Base-by-base conservation (phyloP, 2,797 vertebrate genomes). In the Alcedo quadribrachys region DNA sequence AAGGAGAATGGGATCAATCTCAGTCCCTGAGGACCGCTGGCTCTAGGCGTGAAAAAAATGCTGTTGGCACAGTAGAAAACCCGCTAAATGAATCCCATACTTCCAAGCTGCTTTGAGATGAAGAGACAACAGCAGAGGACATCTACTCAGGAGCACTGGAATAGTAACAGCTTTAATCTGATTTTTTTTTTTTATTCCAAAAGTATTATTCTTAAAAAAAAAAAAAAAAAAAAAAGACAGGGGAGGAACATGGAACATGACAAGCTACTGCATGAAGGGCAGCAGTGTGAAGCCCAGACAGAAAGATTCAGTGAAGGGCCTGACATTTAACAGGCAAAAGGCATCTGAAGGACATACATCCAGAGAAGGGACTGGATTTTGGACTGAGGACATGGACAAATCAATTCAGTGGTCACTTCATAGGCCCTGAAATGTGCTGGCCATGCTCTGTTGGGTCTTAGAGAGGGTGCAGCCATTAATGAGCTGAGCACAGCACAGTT, bases 91-190 rank as follows among this genome's bases (percentile, higher is more conserved):
- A 57, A 55, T 16, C 65, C 65, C 63, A 68, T 1, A 6, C 24
- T 40, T 28, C 69, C 71, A 70, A 40, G 35, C 33, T 54, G 53
- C 79, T 77, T 43, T 32, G 69, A 75, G 71, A 74, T 8, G 32
- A 65, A 57, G 37, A 93, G n/a, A 76, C 40, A 65, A 35, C 68
- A 84, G 60, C 8, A 82, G 69, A 43, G 22, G 42, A 86, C 20
- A 5, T 33, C 90, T 55, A 12, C 60, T 58, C 4, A 0, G 43
- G 30, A 93, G 50, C 83, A 55, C 89, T 84, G 57, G 43, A 66
- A 80, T 40, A 94, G 55, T 8, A 89, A 90, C 83, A 88, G 81
- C 57, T 97, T 94, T 88, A 88, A 95, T 33, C 2, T 3, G 27
- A 89, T 50, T 50, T 25, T 50, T 24, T 50, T 48, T 24, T 28